Base-by-base conservation (phyloP, 2,797 vertebrate species). In the Pachyuromys duprasi region DNA sequence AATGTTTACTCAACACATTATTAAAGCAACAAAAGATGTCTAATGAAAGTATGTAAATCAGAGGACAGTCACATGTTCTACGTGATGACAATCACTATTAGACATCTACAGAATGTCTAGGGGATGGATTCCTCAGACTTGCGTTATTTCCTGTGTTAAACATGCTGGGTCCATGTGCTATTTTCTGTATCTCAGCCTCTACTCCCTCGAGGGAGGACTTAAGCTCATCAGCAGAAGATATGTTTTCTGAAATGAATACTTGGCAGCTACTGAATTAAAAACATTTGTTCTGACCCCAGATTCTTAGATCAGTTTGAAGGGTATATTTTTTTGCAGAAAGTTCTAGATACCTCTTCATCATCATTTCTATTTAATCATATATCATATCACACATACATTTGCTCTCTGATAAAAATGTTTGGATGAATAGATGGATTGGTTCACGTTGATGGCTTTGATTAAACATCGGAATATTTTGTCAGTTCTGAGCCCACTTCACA, bases 1-100 rank as follows among this genome's bases (percentile, higher is more conserved):
- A 36, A 90, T 88, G 70, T 70, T 94, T 95, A 69, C 31, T 86
- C 49, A 95, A 65, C 5, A 49, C 78, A 18, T 92, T 92, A 86
- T 83, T 86, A 88, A 94, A 63, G 81, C 83, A 60, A 70, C 91
- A 72, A 90, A 94, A 95, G 26, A n/a, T 2, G 0, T 76, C 57
- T 92, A 1, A 93, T 86, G 76, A 94, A 86, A 57, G 62, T 49
- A 49, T 20, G n/a, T 39, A 79, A 63, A 1, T 9, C 39, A 90
- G 62, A 72, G 79, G 55, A 76, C 11, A 57, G 87, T 80, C 45
- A 78, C 33, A 72, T 88, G 57, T 79, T 95, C 70, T 87, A 69
- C n/a, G 28, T 31, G 15, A 60, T 82, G 57, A 69, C 80, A 80
- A 39, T 74, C 42, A 8, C 74, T 94, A 33, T 93, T 97, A 90